These are phyloP conservation scores for Protobothrops flavoviridis DNA, from an alignment of 2,113 vertebrate species.

Conservation along the genomic window DNA sequence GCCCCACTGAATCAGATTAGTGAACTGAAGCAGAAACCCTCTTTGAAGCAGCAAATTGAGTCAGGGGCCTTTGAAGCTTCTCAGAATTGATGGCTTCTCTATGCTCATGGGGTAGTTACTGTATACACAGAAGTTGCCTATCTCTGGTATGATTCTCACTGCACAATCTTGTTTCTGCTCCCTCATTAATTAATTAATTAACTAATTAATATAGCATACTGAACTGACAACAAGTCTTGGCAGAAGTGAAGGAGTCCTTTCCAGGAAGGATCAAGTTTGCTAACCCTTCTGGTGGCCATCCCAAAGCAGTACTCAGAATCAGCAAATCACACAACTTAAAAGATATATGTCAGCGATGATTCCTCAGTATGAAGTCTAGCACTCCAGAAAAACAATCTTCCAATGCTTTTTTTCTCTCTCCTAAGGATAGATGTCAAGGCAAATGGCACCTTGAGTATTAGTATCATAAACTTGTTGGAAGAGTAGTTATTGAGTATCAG, in stretches of 20 bases:
- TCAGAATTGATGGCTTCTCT: neutral
- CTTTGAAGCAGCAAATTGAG: neutral
- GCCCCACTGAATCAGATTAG: neutral
- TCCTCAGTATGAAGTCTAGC: neutral
- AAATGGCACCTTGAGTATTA: neutral
- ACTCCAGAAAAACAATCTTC: neutral
- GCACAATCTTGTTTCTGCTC: neutral
- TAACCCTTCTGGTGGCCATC: neutral
- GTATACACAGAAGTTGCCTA: neutral
- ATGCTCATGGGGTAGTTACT: neutral
- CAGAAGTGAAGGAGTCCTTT: neutral
- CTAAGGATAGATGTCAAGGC: neutral
- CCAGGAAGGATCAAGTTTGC: neutral
- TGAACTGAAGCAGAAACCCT: neutral
- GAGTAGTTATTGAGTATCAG: neutral
- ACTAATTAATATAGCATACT: neutral
- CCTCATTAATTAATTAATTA: neutral
- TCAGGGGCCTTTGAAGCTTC: neutral
- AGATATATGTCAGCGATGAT: neutral
- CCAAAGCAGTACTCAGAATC: neutral
- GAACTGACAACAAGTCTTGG: neutral
- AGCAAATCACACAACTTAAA: neutral
- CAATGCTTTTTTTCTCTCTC: neutral
- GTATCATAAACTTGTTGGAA: neutral
- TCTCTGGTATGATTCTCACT: neutral